A percentile compares a stretch with the other conserved stretches of the same genome.
These are phyloP conservation scores for Galagoides demidoff DNA, from an alignment of 2,797 vertebrate species.

Conservation along the genomic window DNA sequence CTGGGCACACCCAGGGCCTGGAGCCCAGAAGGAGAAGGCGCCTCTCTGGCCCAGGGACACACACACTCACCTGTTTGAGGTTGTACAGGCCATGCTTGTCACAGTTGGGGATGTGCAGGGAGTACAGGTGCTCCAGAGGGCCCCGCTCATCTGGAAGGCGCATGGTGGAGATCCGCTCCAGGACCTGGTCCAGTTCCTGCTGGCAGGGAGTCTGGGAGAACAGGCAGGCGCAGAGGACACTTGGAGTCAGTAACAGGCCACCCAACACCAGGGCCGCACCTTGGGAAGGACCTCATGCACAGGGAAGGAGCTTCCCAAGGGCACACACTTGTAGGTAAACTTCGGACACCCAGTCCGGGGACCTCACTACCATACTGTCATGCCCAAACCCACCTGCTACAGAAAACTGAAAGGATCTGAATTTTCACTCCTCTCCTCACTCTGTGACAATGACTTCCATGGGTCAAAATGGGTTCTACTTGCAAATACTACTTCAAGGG, in stretches of 20 bases:
- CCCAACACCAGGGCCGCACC: not conserved
- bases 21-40: constrained; percentile 45
- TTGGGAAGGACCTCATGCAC: not conserved
- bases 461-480: not conserved
- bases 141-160: constrained; percentile 94
- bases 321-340: not conserved
- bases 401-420: not conserved
- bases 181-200: constrained; percentile 94
- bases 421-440: not conserved
- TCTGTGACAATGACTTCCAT: not conserved
- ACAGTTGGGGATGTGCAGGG: constrained; percentile 96
- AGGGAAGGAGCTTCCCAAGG: not conserved
- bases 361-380: not conserved
- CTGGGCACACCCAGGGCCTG: not conserved
- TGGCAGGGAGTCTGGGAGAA: constrained; percentile 92
- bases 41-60: not conserved
- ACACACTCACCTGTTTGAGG: constrained; percentile 93
- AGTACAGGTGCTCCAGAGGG: constrained; percentile 95
- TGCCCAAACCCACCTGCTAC: not conserved
- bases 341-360: not conserved
- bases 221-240: constrained; percentile 17
- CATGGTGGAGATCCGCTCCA: constrained; percentile 95
- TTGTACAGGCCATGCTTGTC: constrained; percentile 96
- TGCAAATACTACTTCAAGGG: not conserved
- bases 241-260: not conserved